phyloP scores from a whole-genome alignment of 2,113 vertebrate species.

The Vimba vimba region DNA sequence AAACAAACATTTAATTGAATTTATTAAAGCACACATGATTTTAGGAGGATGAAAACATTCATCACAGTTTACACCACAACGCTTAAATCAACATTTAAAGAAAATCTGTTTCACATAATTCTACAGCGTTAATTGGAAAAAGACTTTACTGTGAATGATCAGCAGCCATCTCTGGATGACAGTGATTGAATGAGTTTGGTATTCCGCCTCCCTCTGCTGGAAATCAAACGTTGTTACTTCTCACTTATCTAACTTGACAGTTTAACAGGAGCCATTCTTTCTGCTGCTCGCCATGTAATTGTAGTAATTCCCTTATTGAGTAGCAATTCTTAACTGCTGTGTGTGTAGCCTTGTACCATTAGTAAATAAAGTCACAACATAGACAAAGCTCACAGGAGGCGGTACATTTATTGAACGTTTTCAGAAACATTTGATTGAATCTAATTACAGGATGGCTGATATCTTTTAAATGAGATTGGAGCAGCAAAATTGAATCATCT shows the following conservation, averaged over 20 bases:
- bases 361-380: constrained; percentile 4
- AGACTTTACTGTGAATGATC: neutral
- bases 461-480: neutral
- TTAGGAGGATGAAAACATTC: neutral
- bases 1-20: too few relatives aligned
- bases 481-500: neutral
- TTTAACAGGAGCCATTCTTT: constrained; percentile 10
- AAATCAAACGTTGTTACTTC: constrained; percentile 18
- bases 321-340: constrained; percentile 34
- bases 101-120: neutral
- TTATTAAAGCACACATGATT: neutral
- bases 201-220: constrained; percentile 14
- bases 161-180: neutral
- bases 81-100: neutral
- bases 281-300: constrained; percentile 11
- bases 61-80: neutral
- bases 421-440: neutral
- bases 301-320: constrained; percentile 18
- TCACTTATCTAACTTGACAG: constrained; percentile 30
- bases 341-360: constrained; percentile 8
- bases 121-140: neutral
- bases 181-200: constrained; percentile 3
- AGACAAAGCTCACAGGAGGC: neutral
- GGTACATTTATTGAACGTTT: neutral
- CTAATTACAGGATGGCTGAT: neutral